Conservation (phyloP, 2,888 invertebrate genomes). For the Creontiades dilutus region DNA sequence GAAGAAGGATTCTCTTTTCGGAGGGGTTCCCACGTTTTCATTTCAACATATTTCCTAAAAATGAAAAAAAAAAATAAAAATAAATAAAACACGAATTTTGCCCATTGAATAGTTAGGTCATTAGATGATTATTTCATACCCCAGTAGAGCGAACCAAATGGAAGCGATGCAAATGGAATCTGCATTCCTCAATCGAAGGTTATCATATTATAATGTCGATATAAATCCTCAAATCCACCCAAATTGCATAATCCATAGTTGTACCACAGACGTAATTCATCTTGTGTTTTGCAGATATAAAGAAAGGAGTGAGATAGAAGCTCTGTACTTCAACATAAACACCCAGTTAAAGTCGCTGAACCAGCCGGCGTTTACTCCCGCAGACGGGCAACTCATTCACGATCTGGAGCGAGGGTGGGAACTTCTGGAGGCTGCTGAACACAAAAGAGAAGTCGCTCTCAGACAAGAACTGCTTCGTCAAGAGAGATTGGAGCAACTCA, state of each 20-base stretch:
- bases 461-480: conserved; percentile 94
- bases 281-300: conserved; percentile 84
- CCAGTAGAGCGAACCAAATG: too few species aligned
- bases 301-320: conserved; percentile 98
- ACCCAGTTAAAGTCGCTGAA: conserved; percentile 96
- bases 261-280: too few species aligned
- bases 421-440: conserved; percentile 94
- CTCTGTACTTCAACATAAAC: conserved; percentile 96
- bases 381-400: conserved; percentile 94
- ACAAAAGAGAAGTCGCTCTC: conserved; percentile 94
- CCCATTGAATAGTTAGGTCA: too few species aligned
- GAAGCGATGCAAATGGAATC: too few species aligned
- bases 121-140: too few species aligned
- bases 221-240: too few species aligned
- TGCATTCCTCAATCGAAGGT: not conserved
- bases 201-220: not conserved
- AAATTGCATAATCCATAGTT: too few species aligned
- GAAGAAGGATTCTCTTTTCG: too few species aligned
- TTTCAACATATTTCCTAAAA: too few species aligned
- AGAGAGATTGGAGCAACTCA: conserved; percentile 95
- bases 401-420: conserved; percentile 98
- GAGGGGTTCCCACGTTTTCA: too few species aligned
- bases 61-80: too few species aligned
- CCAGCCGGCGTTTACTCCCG: conserved; percentile 90
- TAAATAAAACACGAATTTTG: too few species aligned